These are phyloP conservation scores for Stenodema calcarata DNA, from an alignment of 2,888 invertebrate genomes.

Conservation along the genomic window DNA sequence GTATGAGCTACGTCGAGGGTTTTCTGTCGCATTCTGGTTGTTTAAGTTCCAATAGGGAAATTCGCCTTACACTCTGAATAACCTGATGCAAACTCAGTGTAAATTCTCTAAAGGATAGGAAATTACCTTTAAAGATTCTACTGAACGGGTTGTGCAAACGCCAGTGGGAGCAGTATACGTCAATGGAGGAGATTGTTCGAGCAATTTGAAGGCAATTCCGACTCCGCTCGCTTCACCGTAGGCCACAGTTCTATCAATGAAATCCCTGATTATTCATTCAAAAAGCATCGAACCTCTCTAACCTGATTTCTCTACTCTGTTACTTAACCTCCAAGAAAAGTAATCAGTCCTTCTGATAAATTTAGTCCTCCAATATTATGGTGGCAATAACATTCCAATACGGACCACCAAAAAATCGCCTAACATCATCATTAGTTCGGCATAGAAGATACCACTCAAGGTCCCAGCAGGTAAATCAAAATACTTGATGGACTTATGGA, in stretches of 20 bases:
- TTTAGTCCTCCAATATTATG: too few relatives aligned
- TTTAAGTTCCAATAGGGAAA: too few relatives aligned
- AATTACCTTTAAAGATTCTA: neutral
- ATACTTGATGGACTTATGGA: too few relatives aligned
- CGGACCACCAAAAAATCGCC: too few relatives aligned
- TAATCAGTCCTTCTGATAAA: neutral
- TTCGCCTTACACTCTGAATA: too few relatives aligned
- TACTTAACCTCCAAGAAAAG: neutral
- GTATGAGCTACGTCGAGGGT: too few relatives aligned
- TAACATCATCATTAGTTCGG: too few relatives aligned
- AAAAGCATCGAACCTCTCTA: neutral
- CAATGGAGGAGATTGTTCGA: neutral
- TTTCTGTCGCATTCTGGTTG: too few relatives aligned
- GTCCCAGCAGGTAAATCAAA: too few relatives aligned
- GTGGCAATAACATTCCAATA: too few relatives aligned
- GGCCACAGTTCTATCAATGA: neutral
- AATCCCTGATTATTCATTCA: constrained; percentile 11
- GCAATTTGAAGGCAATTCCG: constrained; percentile 7
- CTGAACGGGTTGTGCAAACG: constrained; percentile 16
- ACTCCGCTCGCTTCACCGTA: neutral
- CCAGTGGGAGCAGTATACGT: constrained; percentile 6
- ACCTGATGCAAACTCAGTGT: neutral
- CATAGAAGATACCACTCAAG: too few relatives aligned
- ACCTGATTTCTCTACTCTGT: neutral
- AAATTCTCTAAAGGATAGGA: neutral